Base-by-base conservation (phyloP, 2,113 vertebrate genomes). In the Oophaga pumilio region DNA sequence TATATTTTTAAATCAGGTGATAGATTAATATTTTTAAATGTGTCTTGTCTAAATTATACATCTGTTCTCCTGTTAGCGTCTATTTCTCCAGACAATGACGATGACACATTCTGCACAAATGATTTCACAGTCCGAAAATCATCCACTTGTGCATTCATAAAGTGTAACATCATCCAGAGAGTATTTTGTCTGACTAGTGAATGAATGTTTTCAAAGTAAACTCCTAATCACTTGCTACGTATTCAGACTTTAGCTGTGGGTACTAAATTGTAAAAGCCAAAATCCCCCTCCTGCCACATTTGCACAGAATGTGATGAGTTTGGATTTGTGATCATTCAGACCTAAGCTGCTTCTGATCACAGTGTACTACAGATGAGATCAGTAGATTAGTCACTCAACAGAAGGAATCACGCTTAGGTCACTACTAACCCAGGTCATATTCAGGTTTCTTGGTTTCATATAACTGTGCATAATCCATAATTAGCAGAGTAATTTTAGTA, bases 391-490 rank as follows among this genome's bases (percentile, higher is more conserved):
- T 83, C 86, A 82, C 78, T 88, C 69, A 56, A 56, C 80, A 76
- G 68, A 26, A 24, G n/a, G 82, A 76, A 76, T 71, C 69, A 88
- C 9, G 53, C 69, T 88, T 88, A 88, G 59, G 86, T 82, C 86
- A 82, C 53, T 88, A 50, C 57, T 88, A 71, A 76, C 79, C 79
- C 22, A 53, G 86, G 86, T 76, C 33, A 82, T 43, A 82, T 73
- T 82, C 49, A 82, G 57, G 79, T 82, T 87, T 53, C 43, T 26
- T 76, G 71, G 86, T 88, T 88, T 83, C 86, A 88, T 76, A 52
- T 76, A 74, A 76, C 86, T 82, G 74, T 82, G 68, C 78, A 73
- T 82, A 88, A 83, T 88, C 86, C 86, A 88, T 88, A 88, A 88
- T 83, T 88, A 76, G 86, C 22, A 56, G 49, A 52, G 57, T 76